Evolutionary conservation across 1,140 invertebrate species (phyloP).

Genomic region (Telenomus remus): DNA sequence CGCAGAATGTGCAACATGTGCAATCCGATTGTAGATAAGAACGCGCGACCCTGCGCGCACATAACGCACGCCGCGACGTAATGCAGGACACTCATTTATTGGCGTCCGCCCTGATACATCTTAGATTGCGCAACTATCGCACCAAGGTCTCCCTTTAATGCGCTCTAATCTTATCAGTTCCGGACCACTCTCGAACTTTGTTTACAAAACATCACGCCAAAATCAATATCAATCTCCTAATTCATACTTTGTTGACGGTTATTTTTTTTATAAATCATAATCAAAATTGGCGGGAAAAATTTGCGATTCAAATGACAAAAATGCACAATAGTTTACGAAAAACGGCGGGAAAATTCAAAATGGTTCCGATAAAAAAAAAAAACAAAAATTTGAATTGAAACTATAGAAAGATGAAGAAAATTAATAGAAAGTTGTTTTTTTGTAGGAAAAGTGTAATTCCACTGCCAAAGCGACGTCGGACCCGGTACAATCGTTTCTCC

Average conservation of each 20-base stretch:
- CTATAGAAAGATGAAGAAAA: too few relatives aligned
- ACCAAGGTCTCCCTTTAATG: constrained; percentile 60
- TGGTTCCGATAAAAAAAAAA: too few relatives aligned
- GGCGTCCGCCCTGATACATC: constrained; percentile 58
- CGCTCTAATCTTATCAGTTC: constrained; percentile 53
- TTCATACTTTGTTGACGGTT: too few relatives aligned
- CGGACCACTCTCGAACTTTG: constrained; percentile 9
- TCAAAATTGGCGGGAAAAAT: too few relatives aligned
- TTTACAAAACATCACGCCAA: too few relatives aligned
- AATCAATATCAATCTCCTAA: too few relatives aligned
- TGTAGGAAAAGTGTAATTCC: constrained; percentile 70
- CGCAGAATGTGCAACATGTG: constrained; percentile 66
- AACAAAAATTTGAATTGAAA: too few relatives aligned
- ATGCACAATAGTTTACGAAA: too few relatives aligned
- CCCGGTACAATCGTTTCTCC: constrained; percentile 70
- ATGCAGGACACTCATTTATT: constrained; percentile 51
- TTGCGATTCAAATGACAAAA: too few relatives aligned
- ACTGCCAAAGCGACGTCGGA: constrained; percentile 71
- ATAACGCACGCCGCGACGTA: constrained; percentile 44
- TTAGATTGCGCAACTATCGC: constrained; percentile 56
- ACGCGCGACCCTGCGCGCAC: constrained; percentile 45
- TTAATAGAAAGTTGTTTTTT: constrained; percentile 12
- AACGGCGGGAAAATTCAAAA: too few relatives aligned
- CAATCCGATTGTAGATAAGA: constrained; percentile 70
- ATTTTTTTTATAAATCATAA: too few relatives aligned